Base-by-base conservation (phyloP, 2,888 invertebrate species). In the Lydus trimaculatus region DNA sequence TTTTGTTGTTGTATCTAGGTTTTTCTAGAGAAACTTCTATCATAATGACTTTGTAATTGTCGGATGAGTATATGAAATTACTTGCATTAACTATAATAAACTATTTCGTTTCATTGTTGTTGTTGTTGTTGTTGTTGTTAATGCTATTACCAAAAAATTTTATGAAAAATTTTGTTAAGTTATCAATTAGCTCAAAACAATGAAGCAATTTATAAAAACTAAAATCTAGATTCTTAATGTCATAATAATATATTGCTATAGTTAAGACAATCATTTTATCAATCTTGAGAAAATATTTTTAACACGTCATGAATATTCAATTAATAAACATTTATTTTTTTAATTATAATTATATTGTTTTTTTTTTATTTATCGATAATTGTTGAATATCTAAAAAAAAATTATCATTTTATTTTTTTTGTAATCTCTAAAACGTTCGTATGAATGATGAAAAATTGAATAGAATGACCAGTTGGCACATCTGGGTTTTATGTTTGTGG, bases 401-500 rank as follows among this genome's bases (percentile, higher is more conserved):
- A 56, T 56, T n/a, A 56, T 56, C 11, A 28, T 15, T 25, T 28
- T 28, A n/a, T n/a, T n/a, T n/a, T n/a, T n/a, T n/a, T n/a, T n/a
- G n/a, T n/a, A 56, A 56, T 17, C 6, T 7, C n/a, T 15, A 28
- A 56, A 56, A 56, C 7, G 23, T 25, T n/a, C 7, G 13, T 56
- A 56, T 28, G 15, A 56, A 56, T 56, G 28, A 69, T 69, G 65
- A 69, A 69, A 58, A 69, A 69, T 69, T 69, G 63, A 69, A 43
- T 61, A 60, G 36, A 65, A 64, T 69, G 69, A 69, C 69, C 69
- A 69, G 63, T 59, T 62, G 65, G 43, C 65, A 60, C 69, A 69
- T 69, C 65, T 69, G 69, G 20, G 64, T 48, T 64, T 63, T 56
- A 64, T 68, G 64, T 61, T 64, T 68, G 64, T 36, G 48, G 60